phyloP scores from a whole-genome alignment of 2,888 invertebrate genomes.

The Drosophila recens region DNA sequence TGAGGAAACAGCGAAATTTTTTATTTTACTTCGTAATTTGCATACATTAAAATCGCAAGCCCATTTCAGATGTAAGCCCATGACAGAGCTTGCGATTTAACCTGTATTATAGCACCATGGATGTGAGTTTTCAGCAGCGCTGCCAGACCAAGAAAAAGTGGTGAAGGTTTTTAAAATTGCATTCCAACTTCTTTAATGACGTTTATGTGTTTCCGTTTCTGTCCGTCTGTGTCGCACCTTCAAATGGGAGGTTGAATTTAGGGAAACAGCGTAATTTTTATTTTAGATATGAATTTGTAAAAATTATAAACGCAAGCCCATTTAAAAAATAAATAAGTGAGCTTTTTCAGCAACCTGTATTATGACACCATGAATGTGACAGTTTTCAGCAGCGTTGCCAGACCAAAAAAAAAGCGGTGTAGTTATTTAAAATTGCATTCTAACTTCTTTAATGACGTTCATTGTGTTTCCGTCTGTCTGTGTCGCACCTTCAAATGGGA shows the following conservation, averaged over 20 bases:
- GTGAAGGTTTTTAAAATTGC: neutral
- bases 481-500: constrained; percentile 14
- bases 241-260: constrained; percentile 7
- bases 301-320: too few species aligned
- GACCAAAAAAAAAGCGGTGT: neutral
- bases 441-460: constrained; percentile 9
- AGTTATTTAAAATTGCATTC: neutral
- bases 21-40: too few species aligned
- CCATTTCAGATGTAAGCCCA: too few species aligned
- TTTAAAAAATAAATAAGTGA: too few species aligned
- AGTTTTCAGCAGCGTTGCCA: neutral
- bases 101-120: neutral
- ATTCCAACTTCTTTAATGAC: constrained; percentile 9
- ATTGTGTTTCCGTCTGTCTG: neutral
- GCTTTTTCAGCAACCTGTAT: neutral
- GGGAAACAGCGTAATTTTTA: too few species aligned
- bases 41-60: too few species aligned
- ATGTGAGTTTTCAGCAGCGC: neutral
- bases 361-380: neutral
- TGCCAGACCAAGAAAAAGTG: neutral
- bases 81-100: too few species aligned
- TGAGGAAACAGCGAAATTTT: too few species aligned
- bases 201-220: neutral
- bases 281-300: too few species aligned
- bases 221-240: constrained; percentile 4